Evolutionary conservation across 2,888 invertebrate species (phyloP).

Genomic region (Caenorhabditis afra): DNA sequence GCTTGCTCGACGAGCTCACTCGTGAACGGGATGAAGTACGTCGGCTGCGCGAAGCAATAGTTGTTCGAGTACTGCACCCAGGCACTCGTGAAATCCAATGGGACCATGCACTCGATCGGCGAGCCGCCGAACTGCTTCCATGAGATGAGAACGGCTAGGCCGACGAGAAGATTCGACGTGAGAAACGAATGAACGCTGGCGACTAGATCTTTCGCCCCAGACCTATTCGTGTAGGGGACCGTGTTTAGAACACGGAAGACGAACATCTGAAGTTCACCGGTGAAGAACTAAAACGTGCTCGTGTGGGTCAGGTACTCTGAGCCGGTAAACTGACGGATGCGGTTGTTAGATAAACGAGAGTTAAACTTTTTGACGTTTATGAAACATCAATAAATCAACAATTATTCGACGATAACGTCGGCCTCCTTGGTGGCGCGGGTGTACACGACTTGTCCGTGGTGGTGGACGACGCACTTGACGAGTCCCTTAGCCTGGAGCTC

Average conservation of each 20-base stretch:
- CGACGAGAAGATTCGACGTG: constrained; percentile 78
- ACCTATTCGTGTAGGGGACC: constrained; percentile 77
- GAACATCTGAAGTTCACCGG: constrained; percentile 66
- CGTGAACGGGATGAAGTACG: constrained; percentile 77
- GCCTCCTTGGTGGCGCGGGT: constrained; percentile 80
- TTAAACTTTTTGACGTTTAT: constrained; percentile 63
- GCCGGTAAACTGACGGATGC: constrained; percentile 34
- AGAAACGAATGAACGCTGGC: constrained; percentile 77
- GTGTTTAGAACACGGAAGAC: constrained; percentile 78
- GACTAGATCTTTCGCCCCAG: constrained; percentile 76
- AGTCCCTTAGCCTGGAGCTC: constrained; percentile 85
- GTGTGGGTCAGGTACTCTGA: constrained; percentile 20
- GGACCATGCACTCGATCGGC: constrained; percentile 78
- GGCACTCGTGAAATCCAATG: constrained; percentile 69
- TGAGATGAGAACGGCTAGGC: constrained; percentile 76
- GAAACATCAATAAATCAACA: constrained; percentile 65
- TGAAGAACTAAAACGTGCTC: background rate
- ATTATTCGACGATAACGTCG: constrained; percentile 75
- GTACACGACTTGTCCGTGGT: constrained; percentile 78
- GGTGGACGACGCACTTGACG: constrained; percentile 79
- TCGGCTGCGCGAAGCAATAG: constrained; percentile 78
- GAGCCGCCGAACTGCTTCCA: constrained; percentile 79
- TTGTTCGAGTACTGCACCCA: constrained; percentile 78
- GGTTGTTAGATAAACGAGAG: constrained; percentile 2
- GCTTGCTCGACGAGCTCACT: constrained; percentile 50